A percentile compares a stretch with the other conserved stretches of the same genome.
Evolutionary conservation across 2,797 vertebrate genomes (phyloP).

Genomic region (Catamblyrhynchus diadema): DNA sequence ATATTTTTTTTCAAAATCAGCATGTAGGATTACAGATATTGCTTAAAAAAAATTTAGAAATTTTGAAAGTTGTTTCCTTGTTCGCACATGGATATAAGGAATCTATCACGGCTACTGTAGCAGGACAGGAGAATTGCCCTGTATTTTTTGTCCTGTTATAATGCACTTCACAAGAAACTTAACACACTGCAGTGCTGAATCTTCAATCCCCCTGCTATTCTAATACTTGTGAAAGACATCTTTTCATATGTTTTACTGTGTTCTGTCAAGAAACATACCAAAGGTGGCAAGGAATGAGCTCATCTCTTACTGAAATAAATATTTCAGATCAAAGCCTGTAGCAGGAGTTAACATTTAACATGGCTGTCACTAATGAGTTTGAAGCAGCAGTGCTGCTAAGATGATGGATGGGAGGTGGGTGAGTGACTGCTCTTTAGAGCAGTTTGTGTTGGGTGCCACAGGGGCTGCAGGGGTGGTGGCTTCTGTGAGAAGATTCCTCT

Average conservation of each 20-base stretch:
- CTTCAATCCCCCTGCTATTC: neutral
- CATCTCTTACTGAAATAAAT: neutral
- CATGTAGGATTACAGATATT: neutral
- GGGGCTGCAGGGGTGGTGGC: fast-evolving
- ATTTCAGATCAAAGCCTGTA: neutral
- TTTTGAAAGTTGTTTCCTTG: neutral
- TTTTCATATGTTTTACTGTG: neutral
- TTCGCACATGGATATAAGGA: neutral
- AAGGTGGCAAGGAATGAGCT: neutral
- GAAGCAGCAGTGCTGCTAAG: neutral
- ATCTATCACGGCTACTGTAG: neutral
- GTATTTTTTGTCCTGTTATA: neutral
- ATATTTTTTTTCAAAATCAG: neutral
- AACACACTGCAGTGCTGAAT: neutral
- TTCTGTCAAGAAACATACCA: neutral
- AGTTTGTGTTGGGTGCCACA: neutral
- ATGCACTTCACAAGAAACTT: neutral
- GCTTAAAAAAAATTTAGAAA: neutral
- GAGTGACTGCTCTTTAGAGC: neutral
- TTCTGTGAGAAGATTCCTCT: neutral
- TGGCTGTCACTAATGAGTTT: neutral
- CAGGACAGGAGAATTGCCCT: neutral
- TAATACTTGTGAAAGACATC: neutral
- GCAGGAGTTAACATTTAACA: neutral
- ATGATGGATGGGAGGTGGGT: neutral